Conservation (phyloP, 1,140 invertebrate species). For the Platorchestia sp. region DNA sequence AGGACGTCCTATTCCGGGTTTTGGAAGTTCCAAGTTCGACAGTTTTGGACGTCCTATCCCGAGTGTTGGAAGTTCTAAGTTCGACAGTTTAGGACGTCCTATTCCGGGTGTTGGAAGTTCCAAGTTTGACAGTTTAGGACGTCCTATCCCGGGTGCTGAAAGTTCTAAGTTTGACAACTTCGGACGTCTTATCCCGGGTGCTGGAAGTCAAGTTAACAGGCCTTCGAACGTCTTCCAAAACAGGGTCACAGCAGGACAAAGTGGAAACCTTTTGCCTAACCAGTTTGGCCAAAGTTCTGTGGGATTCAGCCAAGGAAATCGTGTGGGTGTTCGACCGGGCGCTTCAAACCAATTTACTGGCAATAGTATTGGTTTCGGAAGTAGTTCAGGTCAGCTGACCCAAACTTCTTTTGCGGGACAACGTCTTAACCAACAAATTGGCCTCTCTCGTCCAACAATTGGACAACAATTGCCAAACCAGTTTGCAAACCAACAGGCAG, state of each 20-base stretch:
- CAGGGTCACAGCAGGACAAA: background rate
- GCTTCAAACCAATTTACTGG: background rate
- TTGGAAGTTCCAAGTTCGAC: no score
- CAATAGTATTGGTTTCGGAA: background rate
- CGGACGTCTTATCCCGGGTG: background rate
- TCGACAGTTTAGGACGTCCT: no score
- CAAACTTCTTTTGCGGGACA: background rate
- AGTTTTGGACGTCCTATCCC: no score
- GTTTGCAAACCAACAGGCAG: background rate
- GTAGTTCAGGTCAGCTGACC: background rate
- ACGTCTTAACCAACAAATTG: background rate
- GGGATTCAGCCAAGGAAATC: background rate
- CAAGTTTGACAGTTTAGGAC: no score
- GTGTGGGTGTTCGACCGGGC: background rate
- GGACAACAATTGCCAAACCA: background rate
- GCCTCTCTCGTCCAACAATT: background rate
- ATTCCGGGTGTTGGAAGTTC: no score
- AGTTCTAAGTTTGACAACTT: background rate
- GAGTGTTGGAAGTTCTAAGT: no score
- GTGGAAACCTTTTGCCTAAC: background rate
- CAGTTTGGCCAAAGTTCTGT: background rate
- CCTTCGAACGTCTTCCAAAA: background rate
- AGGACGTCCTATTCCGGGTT: no score
- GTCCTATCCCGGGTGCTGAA: no score
- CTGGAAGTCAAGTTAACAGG: background rate